Evolutionary conservation across 2,113 vertebrate genomes (phyloP).

Genomic region (Martes martes): DNA sequence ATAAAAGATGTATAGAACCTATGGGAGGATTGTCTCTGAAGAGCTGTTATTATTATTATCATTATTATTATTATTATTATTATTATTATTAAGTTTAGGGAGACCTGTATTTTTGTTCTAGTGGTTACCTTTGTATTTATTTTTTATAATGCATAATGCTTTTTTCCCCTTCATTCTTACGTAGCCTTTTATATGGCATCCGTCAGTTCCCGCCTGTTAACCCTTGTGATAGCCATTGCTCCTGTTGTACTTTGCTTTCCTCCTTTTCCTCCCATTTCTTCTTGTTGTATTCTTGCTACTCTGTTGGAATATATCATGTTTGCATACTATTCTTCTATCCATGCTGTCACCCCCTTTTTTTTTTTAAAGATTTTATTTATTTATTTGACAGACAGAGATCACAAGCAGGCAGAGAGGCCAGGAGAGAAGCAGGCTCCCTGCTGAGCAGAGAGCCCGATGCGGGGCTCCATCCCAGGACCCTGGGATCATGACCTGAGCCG

Average conservation of each 20-base stretch:
- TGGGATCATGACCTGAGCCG: too few relatives aligned
- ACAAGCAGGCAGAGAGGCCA: too few relatives aligned
- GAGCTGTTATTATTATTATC: background rate
- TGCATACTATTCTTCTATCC: background rate
- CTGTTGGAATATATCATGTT: background rate
- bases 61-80: background rate
- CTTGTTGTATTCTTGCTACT: background rate
- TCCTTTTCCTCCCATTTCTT: background rate
- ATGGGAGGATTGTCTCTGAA: background rate
- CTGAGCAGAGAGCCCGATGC: too few relatives aligned
- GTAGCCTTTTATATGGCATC: background rate
- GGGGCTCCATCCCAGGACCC: too few relatives aligned
- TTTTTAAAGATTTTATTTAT: too few relatives aligned
- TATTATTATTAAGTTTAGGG: background rate
- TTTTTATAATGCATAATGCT: background rate
- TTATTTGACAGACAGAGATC: too few relatives aligned
- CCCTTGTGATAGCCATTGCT: background rate
- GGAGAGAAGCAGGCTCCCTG: too few relatives aligned
- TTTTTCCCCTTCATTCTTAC: background rate
- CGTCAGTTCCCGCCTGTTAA: background rate
- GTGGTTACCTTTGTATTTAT: background rate
- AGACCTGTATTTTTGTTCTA: background rate
- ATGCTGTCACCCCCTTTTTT: background rate
- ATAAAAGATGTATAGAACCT: background rate
- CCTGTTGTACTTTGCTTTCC: background rate